phyloP scores from a whole-genome alignment of 2,797 vertebrate species.

The Sus cebifrons region DNA sequence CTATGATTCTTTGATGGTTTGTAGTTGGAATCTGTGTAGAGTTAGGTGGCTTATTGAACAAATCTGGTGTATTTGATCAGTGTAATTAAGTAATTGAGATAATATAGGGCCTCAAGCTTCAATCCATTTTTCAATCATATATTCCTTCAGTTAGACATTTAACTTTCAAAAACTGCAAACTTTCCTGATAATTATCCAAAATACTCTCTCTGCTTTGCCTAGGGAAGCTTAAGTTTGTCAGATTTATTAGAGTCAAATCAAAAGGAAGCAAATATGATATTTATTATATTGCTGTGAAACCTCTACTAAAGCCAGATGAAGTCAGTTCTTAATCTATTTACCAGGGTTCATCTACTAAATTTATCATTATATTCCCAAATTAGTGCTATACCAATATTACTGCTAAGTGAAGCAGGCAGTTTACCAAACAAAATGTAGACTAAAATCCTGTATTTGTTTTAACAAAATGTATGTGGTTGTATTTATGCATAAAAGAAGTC shows the following conservation, averaged over 20 bases:
- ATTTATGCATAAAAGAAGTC: slow-evolving; percentile 61
- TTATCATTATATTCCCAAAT: background rate
- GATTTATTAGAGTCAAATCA: slow-evolving; percentile 39
- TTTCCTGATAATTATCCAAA: slow-evolving; percentile 54
- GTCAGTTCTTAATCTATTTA: slow-evolving; percentile 24
- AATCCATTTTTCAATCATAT: slow-evolving; percentile 62
- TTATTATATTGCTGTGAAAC: background rate
- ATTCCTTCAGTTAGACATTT: slow-evolving; percentile 57
- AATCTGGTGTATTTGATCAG: slow-evolving; percentile 19
- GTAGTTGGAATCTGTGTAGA: slow-evolving; percentile 12
- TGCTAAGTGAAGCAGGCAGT: background rate
- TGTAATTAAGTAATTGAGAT: slow-evolving; percentile 67
- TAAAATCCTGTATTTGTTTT: slow-evolving; percentile 29
- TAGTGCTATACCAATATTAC: slow-evolving; percentile 8
- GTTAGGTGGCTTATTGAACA: slow-evolving; percentile 28
- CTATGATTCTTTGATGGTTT: slow-evolving; percentile 19
- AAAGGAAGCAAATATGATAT: background rate
- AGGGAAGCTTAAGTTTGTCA: slow-evolving; percentile 48
- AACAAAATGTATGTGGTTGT: slow-evolving; percentile 18
- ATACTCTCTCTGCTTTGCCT: slow-evolving; percentile 54
- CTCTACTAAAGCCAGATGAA: slow-evolving; percentile 1
- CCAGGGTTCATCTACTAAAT: background rate
- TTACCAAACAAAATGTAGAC: slow-evolving; percentile 48
- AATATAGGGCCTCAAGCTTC: background rate
- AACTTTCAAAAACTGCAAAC: slow-evolving; percentile 52